Evolutionary conservation across 2,888 invertebrate species (phyloP), one percentile per base, ranked within the genome.

Genomic region (Drosophila paracracens): DNA sequence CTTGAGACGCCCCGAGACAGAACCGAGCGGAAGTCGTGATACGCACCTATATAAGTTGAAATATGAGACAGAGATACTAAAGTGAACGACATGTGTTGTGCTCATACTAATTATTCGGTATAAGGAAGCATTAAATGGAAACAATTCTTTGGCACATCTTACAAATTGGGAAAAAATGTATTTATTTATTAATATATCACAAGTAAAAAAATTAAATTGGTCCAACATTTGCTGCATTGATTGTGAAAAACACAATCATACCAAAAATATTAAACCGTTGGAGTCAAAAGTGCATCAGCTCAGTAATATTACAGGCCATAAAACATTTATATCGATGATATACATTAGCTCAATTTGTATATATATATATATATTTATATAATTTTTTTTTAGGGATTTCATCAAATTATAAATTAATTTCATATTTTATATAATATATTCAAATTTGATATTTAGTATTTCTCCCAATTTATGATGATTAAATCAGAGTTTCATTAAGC

Each of bases 1-100:
- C 46, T 13, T 57, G 13, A 16, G 35, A 35, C 48, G 21, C 43
- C 51, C n/a, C 13, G 25, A 29, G 48, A 7, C 33, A 35, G 43
- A 48, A 33, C 10, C 54, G 4, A 76, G 57, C 62, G 74, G 66
- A 77, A 59, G 61, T 77, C 57, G 58, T 57, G 35, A 54, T 54
- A 60, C 11, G 13, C 43, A 58, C 54, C 54, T 35, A 51, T 71
- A 40, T 31, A 57, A 75, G 29, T 54, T 48, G 29, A 68, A 25
- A 27, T 43, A 53, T 58, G 53, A 51, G 61, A 38, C 48, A 33
- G 57, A 58, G 50, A 46, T 62, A 61, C 25, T 2, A 31, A 53
- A 62, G 10, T 62, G 50, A 43, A 11, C 40, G 66, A 46, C 43
- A 56, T 72, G 66, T 40, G 46, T 40, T 59, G 16, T 13, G 27